Evolutionary conservation across 1,140 invertebrate genomes (phyloP), one percentile per base, ranked within the genome.

Genomic region (Chrysoperla carnea): DNA sequence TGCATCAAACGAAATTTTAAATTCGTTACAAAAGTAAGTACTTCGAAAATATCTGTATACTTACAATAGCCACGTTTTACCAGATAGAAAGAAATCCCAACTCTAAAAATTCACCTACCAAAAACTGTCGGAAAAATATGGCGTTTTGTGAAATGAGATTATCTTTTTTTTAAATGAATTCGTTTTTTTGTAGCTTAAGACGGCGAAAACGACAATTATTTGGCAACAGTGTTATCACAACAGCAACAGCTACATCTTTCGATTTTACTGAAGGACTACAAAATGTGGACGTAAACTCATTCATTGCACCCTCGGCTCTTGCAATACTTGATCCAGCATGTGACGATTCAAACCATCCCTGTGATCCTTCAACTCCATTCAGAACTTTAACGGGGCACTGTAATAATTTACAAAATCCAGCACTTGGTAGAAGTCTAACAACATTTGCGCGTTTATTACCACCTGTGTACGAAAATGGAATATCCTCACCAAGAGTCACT

Each of bases 391-490:
- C 82, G 1, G 91, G 90, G 4, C 79, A 88, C 50, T 96, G 91
- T 53, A 96, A 95, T 55, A 95, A 95, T 58, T 58, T 94, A 6
- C 69, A 80, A 8, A 83, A 89, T 54, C 89, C 90, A 0, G 77
- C 74, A 45, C 76, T 82, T 46, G 91, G 86, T 4, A 85, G 86
- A 56, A 81, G 81, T 49, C 64, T 90, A 45, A 87, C 84, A 0
- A 84, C 85, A 0, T 91, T 94, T 58, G 78, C 85, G 1, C 72
- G 91, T 49, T 66, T 94, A 37, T 55, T 92, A 36, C 84, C 87
- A 1, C 78, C 89, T 2, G 75, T 74, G 9, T 95, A 95, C 59
- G 86, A 91, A 60, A 88, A 96, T 58, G 85, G 87, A 63, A 76
- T 90, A 36, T 87, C 83, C 1, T 72, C 75, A 17, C 86, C 87